Evolutionary conservation across 2,113 vertebrate species (phyloP), one percentile per base, ranked within the genome.

Genomic region (Rhabdomys dilectus): DNA sequence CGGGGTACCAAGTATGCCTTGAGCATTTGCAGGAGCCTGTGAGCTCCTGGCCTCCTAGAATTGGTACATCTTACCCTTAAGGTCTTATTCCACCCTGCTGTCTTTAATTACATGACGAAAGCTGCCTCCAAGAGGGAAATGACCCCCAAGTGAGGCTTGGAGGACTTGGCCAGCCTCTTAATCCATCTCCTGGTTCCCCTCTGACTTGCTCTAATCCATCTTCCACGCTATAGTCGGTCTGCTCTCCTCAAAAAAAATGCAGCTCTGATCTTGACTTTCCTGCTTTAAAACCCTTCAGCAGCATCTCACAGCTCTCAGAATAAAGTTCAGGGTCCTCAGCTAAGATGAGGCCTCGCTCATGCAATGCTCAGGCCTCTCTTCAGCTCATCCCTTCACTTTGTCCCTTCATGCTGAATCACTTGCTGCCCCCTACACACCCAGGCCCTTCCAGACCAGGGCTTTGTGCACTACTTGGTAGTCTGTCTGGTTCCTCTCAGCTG

Each of bases 301-400:
- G 62, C 70, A 88, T 15, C 56, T 45, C 29, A 6, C 34, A 7
- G 36, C 66, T 80, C 85, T 66, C 19, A 45, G 51, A 21, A 45
- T 66, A 42, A 75, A 84, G 39, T n/a, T 91, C 31, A 60, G 73
- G 56, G 39, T 60, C 51, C 58, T 77, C 60, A 36, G 92, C 82
- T 5, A 31, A 60, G 51, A 26, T 6, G 17, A 21, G 24, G 11
- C 4, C 1, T 56, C 0, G 0, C 7, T 21, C 0, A 7, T 2
- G 9, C 21, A 19, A 51, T 36, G 29, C 11, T 0, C 17, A 12
- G 19, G 45, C 19, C 36, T 76, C 51, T 90, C 75, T 88, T 26
- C 7, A 58, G 13, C 42, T 75, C 62, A 29, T 0, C 21, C 34
- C 76, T 45, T 36, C 13, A 11, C 10, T 58, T n/a, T n/a, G n/a